Base-by-base conservation (phyloP, 2,113 vertebrate species). In the Pluvialis apricaria region DNA sequence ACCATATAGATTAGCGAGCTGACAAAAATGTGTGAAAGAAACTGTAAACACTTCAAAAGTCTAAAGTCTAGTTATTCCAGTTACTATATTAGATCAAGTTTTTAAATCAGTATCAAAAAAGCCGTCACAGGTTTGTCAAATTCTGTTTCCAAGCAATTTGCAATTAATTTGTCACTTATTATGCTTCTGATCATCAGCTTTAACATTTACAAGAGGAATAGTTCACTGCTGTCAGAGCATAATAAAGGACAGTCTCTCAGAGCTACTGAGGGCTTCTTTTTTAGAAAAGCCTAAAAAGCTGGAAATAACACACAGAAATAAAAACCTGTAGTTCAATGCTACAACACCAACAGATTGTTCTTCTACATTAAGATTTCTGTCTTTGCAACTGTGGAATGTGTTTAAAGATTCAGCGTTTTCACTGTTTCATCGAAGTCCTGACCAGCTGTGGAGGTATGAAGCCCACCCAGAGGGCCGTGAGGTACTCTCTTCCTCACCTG, bases 391-490 rank as follows among this genome's bases (percentile, higher is more conserved):
- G 49, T 95, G 92, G 94, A 97, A 97, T 96, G 93, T 86, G 64
- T 94, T 87, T 58, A 58, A 90, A 84, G 40, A 44, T 17, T 45
- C 65, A 85, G 71, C 2, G 0, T 87, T 84, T 89, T 54, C 38
- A 62, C 34, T 60, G 28, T 51, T 81, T 98, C 97, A 99, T 97
- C 99, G 98, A 95, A 99, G 99, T 94, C 99, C 99, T 13, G 99
- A 99, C 99, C 99, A 99, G 96, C 99, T 99, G 97, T 99, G 99
- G n/a, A 99, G 98, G 77, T 99, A 99, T 0, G 99, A 99, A 36
- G 98, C 97, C 99, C 99, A 99, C 47, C 99, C 99, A 15, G 99
- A 98, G 21, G 98, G 96, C 28, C 98, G 98, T 42, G 98, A 97
- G 8, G 94, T 96, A 51, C 94, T 97, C 73, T 99, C 99, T 73